These are phyloP conservation scores for Bergia sp. DNA, from an alignment of 92 coral and sea anemone species.

Conservation along the genomic window DNA sequence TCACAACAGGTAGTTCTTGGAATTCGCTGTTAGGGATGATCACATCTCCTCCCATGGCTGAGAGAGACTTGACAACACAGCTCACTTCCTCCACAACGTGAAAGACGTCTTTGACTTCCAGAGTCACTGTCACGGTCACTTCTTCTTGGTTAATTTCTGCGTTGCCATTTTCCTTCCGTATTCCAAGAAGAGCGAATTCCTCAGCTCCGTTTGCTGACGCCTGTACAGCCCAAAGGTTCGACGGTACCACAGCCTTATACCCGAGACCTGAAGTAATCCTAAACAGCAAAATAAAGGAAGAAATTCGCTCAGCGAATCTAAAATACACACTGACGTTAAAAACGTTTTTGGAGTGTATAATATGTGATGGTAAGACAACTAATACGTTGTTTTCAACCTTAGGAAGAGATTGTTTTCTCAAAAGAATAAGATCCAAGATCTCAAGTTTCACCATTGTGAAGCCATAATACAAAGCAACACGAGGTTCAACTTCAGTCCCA, in stretches of 20 bases:
- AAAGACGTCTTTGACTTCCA: slow-evolving; percentile 35
- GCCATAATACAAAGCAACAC: slow-evolving; percentile 38
- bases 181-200: slow-evolving; percentile 53
- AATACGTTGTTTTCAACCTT: slow-evolving; percentile 40
- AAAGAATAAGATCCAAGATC: slow-evolving; percentile 21
- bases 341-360: slow-evolving; percentile 24
- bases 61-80: slow-evolving; percentile 10
- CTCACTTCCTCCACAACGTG: slow-evolving; percentile 35
- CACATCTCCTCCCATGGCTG: slow-evolving; percentile 38
- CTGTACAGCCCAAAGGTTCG: slow-evolving; percentile 40
- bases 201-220: slow-evolving; percentile 39
- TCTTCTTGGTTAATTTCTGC: not conserved
- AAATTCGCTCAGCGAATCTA: slow-evolving; percentile 31
- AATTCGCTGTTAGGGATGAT: slow-evolving; percentile 9
- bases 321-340: slow-evolving; percentile 36
- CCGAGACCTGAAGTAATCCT: slow-evolving; percentile 50
- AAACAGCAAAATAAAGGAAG: slow-evolving; percentile 45
- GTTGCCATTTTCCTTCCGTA: slow-evolving; percentile 5
- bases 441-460: slow-evolving; percentile 22
- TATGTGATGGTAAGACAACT: slow-evolving; percentile 38
- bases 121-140: slow-evolving; percentile 17
- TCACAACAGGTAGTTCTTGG: slow-evolving; percentile 29
- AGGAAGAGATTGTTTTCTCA: slow-evolving; percentile 8
- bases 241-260: slow-evolving; percentile 30
- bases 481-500: not conserved